Evolutionary conservation across 30 jellyfish, hydroid and myxozoan genomes (phyloP).

Genomic region (Hydra vulgaris): DNA sequence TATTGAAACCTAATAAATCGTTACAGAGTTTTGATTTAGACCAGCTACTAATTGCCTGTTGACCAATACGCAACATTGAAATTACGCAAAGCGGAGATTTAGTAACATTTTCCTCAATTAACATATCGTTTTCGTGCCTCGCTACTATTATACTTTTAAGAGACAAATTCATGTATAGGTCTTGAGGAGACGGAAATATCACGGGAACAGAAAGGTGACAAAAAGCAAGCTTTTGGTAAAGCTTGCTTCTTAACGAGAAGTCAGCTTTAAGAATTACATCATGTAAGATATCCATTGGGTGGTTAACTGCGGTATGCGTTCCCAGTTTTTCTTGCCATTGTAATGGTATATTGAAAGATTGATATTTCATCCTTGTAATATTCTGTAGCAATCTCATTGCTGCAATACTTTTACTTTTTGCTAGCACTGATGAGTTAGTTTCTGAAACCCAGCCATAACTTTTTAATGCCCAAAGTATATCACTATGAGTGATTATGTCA

Average conservation of each 20-base stretch:
- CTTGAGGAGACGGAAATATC: background rate
- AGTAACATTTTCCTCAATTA: background rate
- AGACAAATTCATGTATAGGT: background rate
- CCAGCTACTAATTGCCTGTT: background rate
- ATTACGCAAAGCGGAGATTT: background rate
- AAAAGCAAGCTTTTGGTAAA: background rate
- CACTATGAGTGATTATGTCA: background rate
- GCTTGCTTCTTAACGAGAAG: background rate
- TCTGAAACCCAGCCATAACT: background rate
- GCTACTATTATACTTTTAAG: background rate
- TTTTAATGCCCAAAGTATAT: background rate
- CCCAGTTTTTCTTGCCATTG: background rate
- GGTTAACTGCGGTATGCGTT: background rate
- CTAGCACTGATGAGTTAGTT: background rate
- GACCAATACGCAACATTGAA: background rate
- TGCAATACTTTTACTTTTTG: background rate
- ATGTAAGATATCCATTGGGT: background rate
- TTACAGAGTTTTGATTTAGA: background rate
- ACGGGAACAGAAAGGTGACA: background rate
- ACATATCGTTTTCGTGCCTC: background rate
- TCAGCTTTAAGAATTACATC: background rate
- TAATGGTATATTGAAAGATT: background rate
- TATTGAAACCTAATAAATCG: constrained; percentile 2
- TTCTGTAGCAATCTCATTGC: background rate
- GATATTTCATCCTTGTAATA: background rate